These are phyloP conservation scores for Anthopleura sola DNA, from an alignment of 64 coral and sea anemone genomes.

Conservation along the genomic window DNA sequence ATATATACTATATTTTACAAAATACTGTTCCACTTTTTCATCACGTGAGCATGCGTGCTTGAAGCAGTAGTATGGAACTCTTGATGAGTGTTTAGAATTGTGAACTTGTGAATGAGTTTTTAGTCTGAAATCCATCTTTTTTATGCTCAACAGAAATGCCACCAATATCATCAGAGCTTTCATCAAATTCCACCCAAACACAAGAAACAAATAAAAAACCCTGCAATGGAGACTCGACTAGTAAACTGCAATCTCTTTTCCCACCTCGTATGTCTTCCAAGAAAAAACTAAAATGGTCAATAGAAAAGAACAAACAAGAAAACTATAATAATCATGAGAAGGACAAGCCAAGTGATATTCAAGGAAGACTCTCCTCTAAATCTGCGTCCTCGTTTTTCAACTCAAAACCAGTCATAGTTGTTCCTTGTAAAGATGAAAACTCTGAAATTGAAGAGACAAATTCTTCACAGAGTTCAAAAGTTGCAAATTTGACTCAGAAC, in stretches of 20 bases:
- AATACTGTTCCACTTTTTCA: too few species aligned
- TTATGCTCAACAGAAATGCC: slow-evolving; percentile 22
- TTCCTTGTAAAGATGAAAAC: neutral
- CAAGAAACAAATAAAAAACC: slow-evolving; percentile 6
- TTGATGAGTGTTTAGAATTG: too few species aligned
- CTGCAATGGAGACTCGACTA: neutral
- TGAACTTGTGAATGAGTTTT: too few species aligned
- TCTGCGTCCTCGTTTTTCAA: slow-evolving; percentile 7
- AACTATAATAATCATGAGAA: neutral
- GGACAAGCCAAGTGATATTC: neutral
- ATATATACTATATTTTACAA: too few species aligned
- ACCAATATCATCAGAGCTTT: slow-evolving; percentile 8
- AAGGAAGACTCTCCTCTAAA: neutral
- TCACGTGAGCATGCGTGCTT: too few species aligned
- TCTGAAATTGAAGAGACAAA: neutral
- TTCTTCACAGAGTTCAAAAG: neutral
- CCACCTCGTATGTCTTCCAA: slow-evolving; percentile 17
- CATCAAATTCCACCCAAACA: neutral
- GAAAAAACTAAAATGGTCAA: slow-evolving; percentile 33
- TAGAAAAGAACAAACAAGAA: neutral
- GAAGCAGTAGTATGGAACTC: too few species aligned
- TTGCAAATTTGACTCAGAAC: neutral
- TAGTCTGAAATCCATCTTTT: too few species aligned
- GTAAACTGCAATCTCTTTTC: neutral
- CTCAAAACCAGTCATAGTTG: neutral